phyloP scores from a whole-genome alignment of 1,140 invertebrate species.

The Fopius arisanus region DNA sequence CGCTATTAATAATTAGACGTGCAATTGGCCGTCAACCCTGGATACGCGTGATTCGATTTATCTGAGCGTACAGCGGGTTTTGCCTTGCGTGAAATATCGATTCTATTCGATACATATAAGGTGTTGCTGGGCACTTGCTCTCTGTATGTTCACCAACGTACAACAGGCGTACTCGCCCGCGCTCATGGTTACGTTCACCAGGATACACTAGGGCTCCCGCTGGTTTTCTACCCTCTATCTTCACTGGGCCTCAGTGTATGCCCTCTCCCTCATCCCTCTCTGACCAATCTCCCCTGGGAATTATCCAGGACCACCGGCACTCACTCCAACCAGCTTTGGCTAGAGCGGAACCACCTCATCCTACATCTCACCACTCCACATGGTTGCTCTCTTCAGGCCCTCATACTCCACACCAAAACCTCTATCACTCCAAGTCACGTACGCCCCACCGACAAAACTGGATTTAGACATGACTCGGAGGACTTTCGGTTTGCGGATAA shows the following conservation, averaged over 20 bases:
- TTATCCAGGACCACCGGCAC: background rate
- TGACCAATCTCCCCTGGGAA: background rate
- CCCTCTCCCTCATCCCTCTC: background rate
- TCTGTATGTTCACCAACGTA: background rate
- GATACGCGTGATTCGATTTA: conserved; percentile 58
- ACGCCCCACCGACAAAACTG: conserved; percentile 24
- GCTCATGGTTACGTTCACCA: background rate
- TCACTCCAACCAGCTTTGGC: background rate
- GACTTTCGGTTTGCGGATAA: conserved; percentile 29
- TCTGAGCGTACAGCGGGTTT: conserved; percentile 35
- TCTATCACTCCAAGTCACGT: conserved; percentile 26
- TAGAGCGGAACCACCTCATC: background rate
- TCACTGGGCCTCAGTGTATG: background rate
- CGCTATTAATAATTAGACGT: conserved; percentile 62
- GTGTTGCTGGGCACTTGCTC: background rate
- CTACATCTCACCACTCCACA: background rate
- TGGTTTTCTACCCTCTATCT: background rate
- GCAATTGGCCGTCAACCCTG: conserved; percentile 54
- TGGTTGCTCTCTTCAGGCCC: background rate
- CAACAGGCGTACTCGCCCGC: too few relatives aligned
- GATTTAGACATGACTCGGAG: conserved; percentile 19
- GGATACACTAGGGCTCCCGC: background rate
- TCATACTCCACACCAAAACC: background rate
- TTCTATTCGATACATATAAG: conserved; percentile 4
- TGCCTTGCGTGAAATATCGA: conserved; percentile 1